These are phyloP conservation scores for Xiphorhynchus erythropygius DNA, from an alignment of 2,797 vertebrate genomes.

Conservation along the genomic window DNA sequence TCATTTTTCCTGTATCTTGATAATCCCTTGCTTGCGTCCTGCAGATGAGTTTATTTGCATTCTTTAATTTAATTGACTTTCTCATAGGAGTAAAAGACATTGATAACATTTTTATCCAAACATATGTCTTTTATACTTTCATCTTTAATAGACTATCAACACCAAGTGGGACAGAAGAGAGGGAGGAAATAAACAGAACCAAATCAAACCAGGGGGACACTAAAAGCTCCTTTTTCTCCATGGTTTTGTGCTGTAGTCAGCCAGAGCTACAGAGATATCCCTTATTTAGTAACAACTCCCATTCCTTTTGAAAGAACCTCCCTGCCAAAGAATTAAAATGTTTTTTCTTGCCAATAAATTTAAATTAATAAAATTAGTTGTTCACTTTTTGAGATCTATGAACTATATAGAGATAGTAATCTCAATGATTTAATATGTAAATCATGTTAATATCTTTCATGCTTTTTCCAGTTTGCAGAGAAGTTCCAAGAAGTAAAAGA, in stretches of 20 bases:
- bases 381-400: neutral
- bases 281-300: neutral
- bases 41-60: neutral
- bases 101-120: neutral
- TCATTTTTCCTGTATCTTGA: neutral
- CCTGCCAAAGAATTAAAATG: neutral
- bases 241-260: neutral
- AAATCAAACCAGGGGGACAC: neutral
- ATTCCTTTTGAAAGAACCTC: neutral
- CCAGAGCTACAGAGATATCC: neutral
- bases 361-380: neutral
- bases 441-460: neutral
- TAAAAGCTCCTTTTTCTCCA: neutral
- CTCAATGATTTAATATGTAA: neutral
- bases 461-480: conserved; percentile 88
- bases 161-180: neutral
- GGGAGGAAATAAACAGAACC: neutral
- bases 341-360: neutral
- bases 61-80: conserved; percentile 23
- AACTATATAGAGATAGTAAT: neutral
- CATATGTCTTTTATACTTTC: neutral
- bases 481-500: conserved; percentile 98
- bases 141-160: neutral
- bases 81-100: neutral
- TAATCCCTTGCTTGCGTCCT: neutral